Evolutionary conservation across 2,888 invertebrate genomes (phyloP).

Genomic region (Tromatobia lineatoria): DNA sequence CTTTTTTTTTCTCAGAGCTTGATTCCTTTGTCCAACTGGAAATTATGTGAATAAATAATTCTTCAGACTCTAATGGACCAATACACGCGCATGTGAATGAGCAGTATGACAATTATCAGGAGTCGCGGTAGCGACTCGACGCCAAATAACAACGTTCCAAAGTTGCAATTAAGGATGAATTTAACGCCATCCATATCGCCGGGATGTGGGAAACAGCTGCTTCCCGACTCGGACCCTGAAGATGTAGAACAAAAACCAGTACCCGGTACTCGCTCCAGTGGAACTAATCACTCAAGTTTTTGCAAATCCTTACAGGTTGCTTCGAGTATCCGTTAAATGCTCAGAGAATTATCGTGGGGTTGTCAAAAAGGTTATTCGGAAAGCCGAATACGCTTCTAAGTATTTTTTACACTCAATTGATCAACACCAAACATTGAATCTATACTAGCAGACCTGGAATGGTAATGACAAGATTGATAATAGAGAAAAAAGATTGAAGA

Average conservation of each 20-base stretch:
- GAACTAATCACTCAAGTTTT: neutral
- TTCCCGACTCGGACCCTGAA: neutral
- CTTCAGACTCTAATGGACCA: neutral
- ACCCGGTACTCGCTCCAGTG: neutral
- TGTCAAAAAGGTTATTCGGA: neutral
- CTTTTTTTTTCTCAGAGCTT: neutral
- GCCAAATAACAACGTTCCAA: no score
- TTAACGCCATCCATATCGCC: neutral
- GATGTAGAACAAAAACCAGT: conserved; percentile 6
- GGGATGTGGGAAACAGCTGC: neutral
- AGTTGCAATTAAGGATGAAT: neutral
- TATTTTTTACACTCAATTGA: neutral
- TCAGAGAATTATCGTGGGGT: conserved; percentile 23
- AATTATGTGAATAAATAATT: no score
- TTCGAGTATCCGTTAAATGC: neutral
- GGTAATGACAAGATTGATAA: conserved; percentile 22
- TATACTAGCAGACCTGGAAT: neutral
- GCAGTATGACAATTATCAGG: no score
- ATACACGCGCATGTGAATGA: neutral
- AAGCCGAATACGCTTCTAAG: conserved; percentile 8
- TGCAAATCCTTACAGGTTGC: neutral
- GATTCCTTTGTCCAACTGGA: neutral
- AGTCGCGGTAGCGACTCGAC: no score
- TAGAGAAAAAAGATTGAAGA: neutral
- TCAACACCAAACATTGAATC: neutral